phyloP scores from a whole-genome alignment of 2,797 vertebrate species.

The Orestias chungarensis region DNA sequence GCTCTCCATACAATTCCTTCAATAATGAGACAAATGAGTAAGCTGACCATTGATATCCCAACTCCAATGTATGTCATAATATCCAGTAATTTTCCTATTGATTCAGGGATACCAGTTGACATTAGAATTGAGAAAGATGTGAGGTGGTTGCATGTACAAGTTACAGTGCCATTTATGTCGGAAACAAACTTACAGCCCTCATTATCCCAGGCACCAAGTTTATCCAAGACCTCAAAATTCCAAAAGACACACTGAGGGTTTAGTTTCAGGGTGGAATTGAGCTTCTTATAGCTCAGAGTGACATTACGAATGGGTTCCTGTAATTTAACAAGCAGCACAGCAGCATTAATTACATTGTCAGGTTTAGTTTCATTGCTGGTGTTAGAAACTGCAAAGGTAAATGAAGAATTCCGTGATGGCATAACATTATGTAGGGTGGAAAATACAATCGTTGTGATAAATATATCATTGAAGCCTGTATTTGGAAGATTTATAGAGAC shows the following conservation, averaged over 20 bases:
- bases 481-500: conserved; percentile 68
- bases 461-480: neutral
- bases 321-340: conserved; percentile 81
- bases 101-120: conserved; percentile 69
- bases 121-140: conserved; percentile 92
- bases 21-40: conserved; percentile 86
- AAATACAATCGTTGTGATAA: conserved; percentile 82
- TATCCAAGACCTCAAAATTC: conserved; percentile 78
- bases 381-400: neutral
- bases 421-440: conserved; percentile 79
- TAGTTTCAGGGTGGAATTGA: conserved; percentile 38
- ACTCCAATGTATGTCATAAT: conserved; percentile 88
- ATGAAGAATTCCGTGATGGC: conserved; percentile 28
- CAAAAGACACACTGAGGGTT: conserved; percentile 87
- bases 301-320: conserved; percentile 65
- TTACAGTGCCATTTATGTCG: conserved; percentile 1
- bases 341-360: conserved; percentile 68
- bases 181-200: conserved; percentile 74
- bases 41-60: conserved; percentile 84
- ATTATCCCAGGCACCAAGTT: conserved; percentile 79
- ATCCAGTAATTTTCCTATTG: conserved; percentile 37
- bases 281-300: conserved; percentile 79
- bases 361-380: conserved; percentile 9
- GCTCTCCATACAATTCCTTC: conserved; percentile 88
- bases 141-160: conserved; percentile 82